Conservation (phyloP, 2,113 vertebrate genomes). For the Passer domesticus region DNA sequence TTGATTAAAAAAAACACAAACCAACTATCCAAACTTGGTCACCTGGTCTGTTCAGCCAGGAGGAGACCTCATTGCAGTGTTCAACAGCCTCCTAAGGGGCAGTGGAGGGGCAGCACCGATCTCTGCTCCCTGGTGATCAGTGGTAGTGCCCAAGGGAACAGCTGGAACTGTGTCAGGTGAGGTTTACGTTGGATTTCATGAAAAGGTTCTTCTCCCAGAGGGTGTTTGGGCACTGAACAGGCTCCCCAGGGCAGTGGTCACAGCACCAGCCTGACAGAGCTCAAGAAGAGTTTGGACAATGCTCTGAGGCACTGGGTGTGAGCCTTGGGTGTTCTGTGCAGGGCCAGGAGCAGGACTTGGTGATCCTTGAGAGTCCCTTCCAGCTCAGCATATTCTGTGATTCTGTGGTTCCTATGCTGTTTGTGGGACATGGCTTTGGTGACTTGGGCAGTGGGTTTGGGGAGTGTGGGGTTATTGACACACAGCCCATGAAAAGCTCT, state of each 20-base stretch:
- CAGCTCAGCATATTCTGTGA: background rate
- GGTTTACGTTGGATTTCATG: background rate
- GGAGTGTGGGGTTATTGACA: background rate
- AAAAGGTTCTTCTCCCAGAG: background rate
- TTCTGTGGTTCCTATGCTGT: background rate
- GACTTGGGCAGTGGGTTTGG: background rate
- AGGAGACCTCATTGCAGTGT: background rate
- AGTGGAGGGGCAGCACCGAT: background rate
- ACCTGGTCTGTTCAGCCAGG: background rate
- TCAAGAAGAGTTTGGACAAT: accelerated
- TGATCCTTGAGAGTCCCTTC: background rate
- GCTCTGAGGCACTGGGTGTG: too few species aligned
- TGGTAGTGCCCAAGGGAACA: background rate
- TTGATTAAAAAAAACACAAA: background rate
- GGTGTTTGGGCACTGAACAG: background rate
- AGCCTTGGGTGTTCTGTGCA: background rate
- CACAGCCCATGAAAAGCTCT: background rate
- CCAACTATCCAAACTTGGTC: background rate
- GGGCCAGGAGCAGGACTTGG: too few species aligned
- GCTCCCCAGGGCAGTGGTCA: background rate
- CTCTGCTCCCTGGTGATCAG: background rate
- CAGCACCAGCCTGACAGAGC: background rate
- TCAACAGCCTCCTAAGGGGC: background rate
- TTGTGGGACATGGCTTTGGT: background rate
- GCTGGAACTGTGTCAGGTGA: background rate